Base-by-base conservation (phyloP, 2,797 vertebrate genomes). In the Morelia viridis region DNA sequence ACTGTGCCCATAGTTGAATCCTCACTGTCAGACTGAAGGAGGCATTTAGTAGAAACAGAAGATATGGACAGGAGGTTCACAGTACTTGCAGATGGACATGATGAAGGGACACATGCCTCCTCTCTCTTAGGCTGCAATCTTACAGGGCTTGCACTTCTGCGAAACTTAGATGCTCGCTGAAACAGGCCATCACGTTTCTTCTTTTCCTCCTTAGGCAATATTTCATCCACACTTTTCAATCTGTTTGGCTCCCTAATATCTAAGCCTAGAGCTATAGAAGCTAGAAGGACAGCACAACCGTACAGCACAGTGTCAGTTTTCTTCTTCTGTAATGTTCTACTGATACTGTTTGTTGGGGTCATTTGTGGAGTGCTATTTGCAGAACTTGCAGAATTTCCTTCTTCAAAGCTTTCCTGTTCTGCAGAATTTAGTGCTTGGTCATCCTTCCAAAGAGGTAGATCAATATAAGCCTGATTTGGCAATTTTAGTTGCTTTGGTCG, bases 401-500 rank as follows among this genome's bases (percentile, higher is more conserved):
- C 98, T 62, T 99, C 98, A 28, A 95, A 92, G 93, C 96, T 97
- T 94, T 99, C 98, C 0, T 95, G 91, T 6, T 96, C 96, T 62
- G 13, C 62, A 6, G 96, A 58, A 90, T 85, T 97, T 94, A 98
- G 98, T 92, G 96, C 96, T 96, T 97, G 98, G 96, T 98, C 98
- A 31, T 99, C 99, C 96, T 98, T 98, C 97, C 98, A 98, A 96
- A 98, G 98, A 98, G 99, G 98, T 98, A 98, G 98, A 97, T 99
- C 98, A 53, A 98, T 98, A 92, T 98, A 98, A 94, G 98, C 98
- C 97, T 98, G 98, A 97, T 97, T 98, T 4, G 98, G 98, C 94
- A 98, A 97, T 97, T 98, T 99, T 92, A 98, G 97, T 96, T 98
- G 98, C 98, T 99, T 99, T 98, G 98, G 98, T 98, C 98, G 99